phyloP scores from a whole-genome alignment of 2,113 vertebrate species.

The Formicarius rufipectus region DNA sequence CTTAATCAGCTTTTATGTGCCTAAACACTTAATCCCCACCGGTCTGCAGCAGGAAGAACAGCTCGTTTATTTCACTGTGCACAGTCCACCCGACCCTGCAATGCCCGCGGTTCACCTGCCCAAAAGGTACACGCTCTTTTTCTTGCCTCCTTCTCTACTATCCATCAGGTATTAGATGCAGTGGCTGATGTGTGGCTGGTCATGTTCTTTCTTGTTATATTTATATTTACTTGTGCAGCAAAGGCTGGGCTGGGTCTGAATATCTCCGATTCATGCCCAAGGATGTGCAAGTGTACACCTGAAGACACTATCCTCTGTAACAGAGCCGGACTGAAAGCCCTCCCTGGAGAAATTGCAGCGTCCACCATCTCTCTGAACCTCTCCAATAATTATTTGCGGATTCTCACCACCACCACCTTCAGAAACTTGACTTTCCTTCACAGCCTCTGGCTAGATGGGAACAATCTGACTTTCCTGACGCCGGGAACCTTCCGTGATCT shows the following conservation, averaged over 20 bases:
- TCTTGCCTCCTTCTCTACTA: neutral
- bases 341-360: conserved; percentile 52
- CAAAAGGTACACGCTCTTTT: conserved; percentile 15
- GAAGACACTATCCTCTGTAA: conserved; percentile 41
- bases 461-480: conserved; percentile 68
- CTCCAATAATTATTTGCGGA: conserved; percentile 55
- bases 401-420: conserved; percentile 49
- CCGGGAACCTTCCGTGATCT: conserved; percentile 60
- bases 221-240: neutral
- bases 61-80: neutral
- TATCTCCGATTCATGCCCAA: conserved; percentile 30
- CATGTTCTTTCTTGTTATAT: conserved; percentile 24
- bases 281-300: conserved; percentile 46
- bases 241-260: neutral
- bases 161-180: neutral
- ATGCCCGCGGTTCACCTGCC: neutral
- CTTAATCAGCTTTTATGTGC: conserved; percentile 25
- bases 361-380: conserved; percentile 56
- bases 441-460: conserved; percentile 64
- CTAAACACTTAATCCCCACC: neutral
- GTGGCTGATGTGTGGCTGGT: neutral
- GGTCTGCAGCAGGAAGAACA: neutral
- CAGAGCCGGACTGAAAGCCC: conserved; percentile 38
- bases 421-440: conserved; percentile 60
- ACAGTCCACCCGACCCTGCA: neutral